Evolutionary conservation across 30 jellyfish, hydroid and myxozoan genomes (phyloP).

Genomic region (Chironex yamaguchii): DNA sequence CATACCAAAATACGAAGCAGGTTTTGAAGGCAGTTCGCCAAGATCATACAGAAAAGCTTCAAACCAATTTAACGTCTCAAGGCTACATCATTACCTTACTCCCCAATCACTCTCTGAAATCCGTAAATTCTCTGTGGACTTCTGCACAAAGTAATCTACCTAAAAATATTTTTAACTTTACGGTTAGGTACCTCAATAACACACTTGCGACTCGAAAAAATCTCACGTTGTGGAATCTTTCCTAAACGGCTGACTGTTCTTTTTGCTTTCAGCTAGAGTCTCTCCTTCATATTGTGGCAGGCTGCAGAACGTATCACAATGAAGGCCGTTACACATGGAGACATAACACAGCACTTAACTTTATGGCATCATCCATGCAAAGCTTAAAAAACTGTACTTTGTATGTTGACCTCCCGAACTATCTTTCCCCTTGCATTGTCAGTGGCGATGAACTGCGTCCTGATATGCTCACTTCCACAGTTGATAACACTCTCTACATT

Average conservation of each 20-base stretch:
- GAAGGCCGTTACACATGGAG: slow-evolving; percentile 14
- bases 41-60: background rate
- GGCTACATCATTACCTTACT: background rate
- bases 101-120: background rate
- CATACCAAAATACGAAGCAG: background rate
- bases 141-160: background rate
- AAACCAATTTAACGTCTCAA: background rate
- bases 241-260: slow-evolving; percentile 10
- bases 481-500: too few relatives aligned
- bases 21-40: background rate
- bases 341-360: too few relatives aligned
- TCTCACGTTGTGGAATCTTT: background rate
- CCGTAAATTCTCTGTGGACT: background rate
- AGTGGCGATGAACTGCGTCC: too few relatives aligned
- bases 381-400: too few relatives aligned
- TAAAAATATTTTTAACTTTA: background rate
- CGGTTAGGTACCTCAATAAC: slow-evolving; percentile 1
- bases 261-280: slow-evolving; percentile 23
- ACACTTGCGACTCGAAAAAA: slow-evolving; percentile 26
- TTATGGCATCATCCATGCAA: too few relatives aligned
- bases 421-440: too few relatives aligned
- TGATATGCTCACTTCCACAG: too few relatives aligned
- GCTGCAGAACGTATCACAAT: background rate
- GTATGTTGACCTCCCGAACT: too few relatives aligned
- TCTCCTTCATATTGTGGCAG: slow-evolving; percentile 9